Evolutionary conservation across 2,888 invertebrate species (phyloP).

Genomic region (Nephrotoma flavescens): DNA sequence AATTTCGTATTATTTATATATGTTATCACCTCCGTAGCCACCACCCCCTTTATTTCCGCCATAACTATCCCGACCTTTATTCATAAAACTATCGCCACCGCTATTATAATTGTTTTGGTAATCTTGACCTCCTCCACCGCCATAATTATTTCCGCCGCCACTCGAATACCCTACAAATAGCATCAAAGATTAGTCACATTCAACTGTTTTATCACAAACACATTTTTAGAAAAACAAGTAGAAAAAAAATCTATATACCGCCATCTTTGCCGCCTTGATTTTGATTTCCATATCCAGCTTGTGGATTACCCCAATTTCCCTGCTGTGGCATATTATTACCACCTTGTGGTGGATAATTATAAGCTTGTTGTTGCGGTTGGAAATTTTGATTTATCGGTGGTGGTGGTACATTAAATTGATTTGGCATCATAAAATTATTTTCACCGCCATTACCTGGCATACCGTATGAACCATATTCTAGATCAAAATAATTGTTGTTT

Average conservation of each 20-base stretch:
- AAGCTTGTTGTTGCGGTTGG: not conserved
- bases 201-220: not conserved
- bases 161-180: slow-evolving; percentile 3
- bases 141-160: slow-evolving; percentile 25
- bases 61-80: slow-evolving; percentile 23
- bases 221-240: not conserved
- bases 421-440: not conserved
- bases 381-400: not conserved
- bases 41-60: slow-evolving; percentile 34
- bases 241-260: not conserved
- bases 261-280: not conserved
- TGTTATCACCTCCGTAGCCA: slow-evolving; percentile 12
- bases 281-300: not conserved
- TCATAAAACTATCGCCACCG: slow-evolving; percentile 34
- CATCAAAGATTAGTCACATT: not conserved
- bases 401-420: slow-evolving; percentile 5
- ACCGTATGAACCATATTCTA: slow-evolving; percentile 3
- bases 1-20: not conserved
- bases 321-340: not conserved
- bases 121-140: slow-evolving; percentile 33
- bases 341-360: not conserved
- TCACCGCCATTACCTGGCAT: slow-evolving; percentile 1
- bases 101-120: slow-evolving; percentile 28
- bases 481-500: not conserved
- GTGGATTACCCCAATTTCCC: not conserved